Base-by-base conservation (phyloP, 2,888 invertebrate species). In the Anticlea derivata region DNA sequence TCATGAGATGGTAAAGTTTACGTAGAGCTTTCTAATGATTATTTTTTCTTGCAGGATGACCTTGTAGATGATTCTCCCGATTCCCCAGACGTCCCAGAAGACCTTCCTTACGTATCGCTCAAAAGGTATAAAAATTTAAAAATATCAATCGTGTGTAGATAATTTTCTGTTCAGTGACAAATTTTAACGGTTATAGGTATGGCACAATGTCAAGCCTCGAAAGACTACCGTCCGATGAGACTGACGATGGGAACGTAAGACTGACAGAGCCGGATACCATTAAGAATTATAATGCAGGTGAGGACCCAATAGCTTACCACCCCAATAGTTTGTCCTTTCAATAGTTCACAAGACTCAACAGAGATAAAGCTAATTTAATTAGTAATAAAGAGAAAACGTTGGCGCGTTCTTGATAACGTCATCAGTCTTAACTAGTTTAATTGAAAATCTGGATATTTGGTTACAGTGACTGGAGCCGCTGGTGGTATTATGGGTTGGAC, bases 131-230 rank as follows among this genome's bases (percentile, higher is more conserved):
- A 17, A 37, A 20, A 10, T 13, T 41, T 38, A 82, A 50, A 62
- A 29, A 35, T 11, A 26, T 50, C n/a, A 43, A 33, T 43, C 2
- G 6, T 11, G 7, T 20, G 3, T 20, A 12, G n/a, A 41, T 20
- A n/a, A 30, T 37, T 41, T 51, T 30, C 22, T 50, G 45, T 55
- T 47, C 55, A 53, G 38, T 47, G 33, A 47, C 34, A 48, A 46
- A 58, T 61, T 56, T 55, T 58, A 58, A 61, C 64, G 60, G 51
- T 75, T 79, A 50, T 61, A 91, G 91, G 65, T 95, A 93, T 68
- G 95, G 95, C 27, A 95, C 95, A 35, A 92, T 95, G 87, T 94
- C 95, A 37, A 95, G 95, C 78, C 86, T 95, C 41, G 95, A 95
- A 76, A 91, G 94, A 67, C 73, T 94, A 43, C 94, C 93, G 46